Conservation (phyloP, 2,888 invertebrate genomes). For the Scaptomyza flava region DNA sequence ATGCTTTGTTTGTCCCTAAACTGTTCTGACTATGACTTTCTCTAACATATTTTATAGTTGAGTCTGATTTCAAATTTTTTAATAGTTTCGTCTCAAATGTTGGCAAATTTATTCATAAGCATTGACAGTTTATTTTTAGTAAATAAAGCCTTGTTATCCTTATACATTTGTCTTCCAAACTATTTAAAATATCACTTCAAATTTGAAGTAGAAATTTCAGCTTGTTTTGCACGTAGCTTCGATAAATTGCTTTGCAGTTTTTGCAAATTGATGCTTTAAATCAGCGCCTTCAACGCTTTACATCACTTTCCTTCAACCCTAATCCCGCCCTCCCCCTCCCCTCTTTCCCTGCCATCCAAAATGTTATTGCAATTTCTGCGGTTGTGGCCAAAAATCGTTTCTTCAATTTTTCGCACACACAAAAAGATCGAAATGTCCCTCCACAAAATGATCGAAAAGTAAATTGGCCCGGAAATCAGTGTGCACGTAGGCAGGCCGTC, state of each 20-base stretch:
- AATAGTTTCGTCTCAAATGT: not conserved
- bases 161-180: not conserved
- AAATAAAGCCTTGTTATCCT: no score
- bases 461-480: conserved; percentile 46
- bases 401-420: conserved; percentile 41
- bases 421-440: conserved; percentile 38
- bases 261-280: conserved; percentile 50
- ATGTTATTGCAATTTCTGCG: conserved; percentile 53
- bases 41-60: not conserved
- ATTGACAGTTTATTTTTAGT: not conserved
- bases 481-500: conserved; percentile 27
- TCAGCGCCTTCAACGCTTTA: conserved; percentile 32
- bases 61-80: no score
- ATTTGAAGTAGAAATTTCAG: not conserved
- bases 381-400: conserved; percentile 52
- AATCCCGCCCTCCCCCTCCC: no score
- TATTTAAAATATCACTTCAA: conserved; percentile 1
- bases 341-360: not conserved
- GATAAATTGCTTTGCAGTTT: conserved; percentile 35
- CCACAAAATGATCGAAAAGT: conserved; percentile 40
- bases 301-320: not conserved
- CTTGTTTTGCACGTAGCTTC: conserved; percentile 10
- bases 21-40: not conserved
- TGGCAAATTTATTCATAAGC: not conserved
- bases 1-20: not conserved